A percentile compares a stretch with the other conserved stretches of the same genome.
These are phyloP conservation scores for Fregetta grallaria DNA, from an alignment of 2,113 vertebrate genomes.

Conservation along the genomic window DNA sequence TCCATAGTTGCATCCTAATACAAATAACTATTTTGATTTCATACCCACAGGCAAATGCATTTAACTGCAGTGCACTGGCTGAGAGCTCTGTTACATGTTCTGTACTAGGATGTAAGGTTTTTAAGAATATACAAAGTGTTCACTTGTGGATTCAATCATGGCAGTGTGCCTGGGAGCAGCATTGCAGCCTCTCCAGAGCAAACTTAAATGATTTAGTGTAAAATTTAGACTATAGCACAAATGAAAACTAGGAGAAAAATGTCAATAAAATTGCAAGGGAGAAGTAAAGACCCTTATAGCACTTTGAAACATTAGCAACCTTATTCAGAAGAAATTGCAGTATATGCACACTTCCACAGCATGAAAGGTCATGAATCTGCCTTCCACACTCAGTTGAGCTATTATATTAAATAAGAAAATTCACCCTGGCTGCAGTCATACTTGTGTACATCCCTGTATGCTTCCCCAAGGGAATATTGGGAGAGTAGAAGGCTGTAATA, in stretches of 20 bases:
- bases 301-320: conserved; percentile 40
- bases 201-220: conserved; percentile 53
- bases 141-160: conserved; percentile 62
- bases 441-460: conserved; percentile 4
- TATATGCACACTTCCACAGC: conserved; percentile 17
- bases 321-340: conserved; percentile 27
- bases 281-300: conserved; percentile 42
- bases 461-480: background rate
- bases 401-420: conserved; percentile 53
- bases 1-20: conserved; percentile 49
- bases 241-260: conserved; percentile 58
- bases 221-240: conserved; percentile 52
- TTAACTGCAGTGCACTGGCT: conserved; percentile 27
- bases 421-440: background rate
- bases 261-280: conserved; percentile 65
- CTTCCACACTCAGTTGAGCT: conserved; percentile 31
- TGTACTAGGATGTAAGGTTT: conserved; percentile 28
- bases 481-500: background rate
- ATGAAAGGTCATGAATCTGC: conserved; percentile 25
- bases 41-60: conserved; percentile 47
- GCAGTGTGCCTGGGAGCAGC: conserved; percentile 41
- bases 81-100: conserved; percentile 24
- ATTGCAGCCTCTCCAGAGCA: conserved; percentile 50
- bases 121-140: conserved; percentile 47
- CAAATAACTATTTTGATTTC: conserved; percentile 53